Percentiles rank a stretch among this genome's conserved stretches.
These are phyloP conservation scores for Pyrocephalus nanus DNA, from an alignment of 2,797 vertebrate genomes.

Conservation along the genomic window DNA sequence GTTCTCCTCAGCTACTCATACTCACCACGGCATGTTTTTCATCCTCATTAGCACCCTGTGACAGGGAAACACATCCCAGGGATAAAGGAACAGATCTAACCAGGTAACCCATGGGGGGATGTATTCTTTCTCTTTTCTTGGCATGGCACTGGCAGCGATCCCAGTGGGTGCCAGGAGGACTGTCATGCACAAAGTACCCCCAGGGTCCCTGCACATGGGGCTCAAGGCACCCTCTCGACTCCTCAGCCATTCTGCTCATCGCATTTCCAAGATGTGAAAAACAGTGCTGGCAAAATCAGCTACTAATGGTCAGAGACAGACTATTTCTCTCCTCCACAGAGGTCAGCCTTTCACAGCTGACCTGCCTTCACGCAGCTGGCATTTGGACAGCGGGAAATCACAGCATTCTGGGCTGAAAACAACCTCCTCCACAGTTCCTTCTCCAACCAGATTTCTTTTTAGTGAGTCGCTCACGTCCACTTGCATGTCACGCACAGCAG, in stretches of 20 bases:
- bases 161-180: neutral
- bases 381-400: neutral
- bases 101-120: neutral
- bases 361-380: neutral
- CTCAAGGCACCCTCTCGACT: neutral
- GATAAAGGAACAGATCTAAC: neutral
- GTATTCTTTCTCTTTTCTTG: neutral
- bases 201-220: neutral
- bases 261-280: neutral
- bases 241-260: neutral
- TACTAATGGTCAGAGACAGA: neutral
- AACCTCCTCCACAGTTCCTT: neutral
- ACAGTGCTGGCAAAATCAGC: neutral
- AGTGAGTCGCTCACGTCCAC: neutral
- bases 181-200: neutral
- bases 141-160: neutral
- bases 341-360: neutral
- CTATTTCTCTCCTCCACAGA: neutral
- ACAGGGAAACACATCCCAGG: neutral
- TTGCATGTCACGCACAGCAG: neutral
- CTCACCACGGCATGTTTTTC: neutral
- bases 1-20: neutral
- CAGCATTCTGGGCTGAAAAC: neutral
- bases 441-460: neutral
- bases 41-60: neutral